phyloP scores from a whole-genome alignment of 2,797 vertebrate genomes.

The Trachurus trachurus region DNA sequence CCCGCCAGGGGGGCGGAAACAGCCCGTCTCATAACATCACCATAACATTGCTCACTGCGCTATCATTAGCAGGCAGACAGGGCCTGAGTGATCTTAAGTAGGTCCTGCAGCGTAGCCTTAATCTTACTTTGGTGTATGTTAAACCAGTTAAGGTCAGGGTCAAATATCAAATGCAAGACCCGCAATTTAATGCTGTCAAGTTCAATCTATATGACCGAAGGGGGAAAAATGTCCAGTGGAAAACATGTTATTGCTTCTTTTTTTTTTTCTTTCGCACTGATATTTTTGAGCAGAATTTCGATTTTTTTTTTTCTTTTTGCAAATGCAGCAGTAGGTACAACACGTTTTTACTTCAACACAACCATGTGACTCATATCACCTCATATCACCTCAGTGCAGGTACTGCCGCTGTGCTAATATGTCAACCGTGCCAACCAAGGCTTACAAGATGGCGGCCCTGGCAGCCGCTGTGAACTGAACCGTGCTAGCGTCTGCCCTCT shows the following conservation, averaged over 20 bases:
- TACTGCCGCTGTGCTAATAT: constrained; percentile 33
- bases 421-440: constrained; percentile 49
- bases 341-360: background rate
- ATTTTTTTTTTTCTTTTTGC: background rate
- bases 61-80: constrained; percentile 63
- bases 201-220: constrained; percentile 43
- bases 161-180: constrained; percentile 53
- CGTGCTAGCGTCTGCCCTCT: constrained; percentile 62
- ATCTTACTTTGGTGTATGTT: constrained; percentile 29
- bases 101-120: constrained; percentile 54
- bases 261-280: background rate
- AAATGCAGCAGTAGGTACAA: background rate
- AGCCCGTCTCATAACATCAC: constrained; percentile 63
- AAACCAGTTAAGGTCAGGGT: constrained; percentile 44
- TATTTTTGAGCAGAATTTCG: constrained; percentile 2
- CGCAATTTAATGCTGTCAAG: constrained; percentile 41
- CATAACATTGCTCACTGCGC: constrained; percentile 58
- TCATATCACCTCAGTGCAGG: constrained; percentile 6
- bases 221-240: constrained; percentile 26
- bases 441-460: constrained; percentile 66
- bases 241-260: constrained; percentile 1
- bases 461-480: constrained; percentile 64
- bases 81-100: constrained; percentile 52
- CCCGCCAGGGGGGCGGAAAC: constrained; percentile 62
- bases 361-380: constrained; percentile 11